Evolutionary conservation across 2,797 vertebrate species (phyloP).

Genomic region (Micromesistius poutassou): DNA sequence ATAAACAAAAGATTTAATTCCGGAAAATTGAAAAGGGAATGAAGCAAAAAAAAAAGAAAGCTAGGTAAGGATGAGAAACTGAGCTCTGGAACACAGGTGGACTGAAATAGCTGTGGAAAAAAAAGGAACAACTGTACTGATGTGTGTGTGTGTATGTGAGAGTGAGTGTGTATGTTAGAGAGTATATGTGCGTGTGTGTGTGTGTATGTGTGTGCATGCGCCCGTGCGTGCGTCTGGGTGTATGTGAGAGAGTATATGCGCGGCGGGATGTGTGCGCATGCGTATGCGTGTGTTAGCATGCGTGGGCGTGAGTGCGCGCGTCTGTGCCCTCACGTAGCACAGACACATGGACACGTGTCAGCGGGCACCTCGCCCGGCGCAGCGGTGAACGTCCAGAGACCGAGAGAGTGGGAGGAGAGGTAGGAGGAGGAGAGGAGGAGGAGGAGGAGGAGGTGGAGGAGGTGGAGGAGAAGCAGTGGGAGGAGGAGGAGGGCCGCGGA

Average conservation of each 20-base stretch:
- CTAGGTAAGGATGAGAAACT: conserved; percentile 11
- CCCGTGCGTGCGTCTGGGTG: conserved; percentile 26
- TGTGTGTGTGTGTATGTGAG: conserved; percentile 3
- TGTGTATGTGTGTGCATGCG: conserved; percentile 27
- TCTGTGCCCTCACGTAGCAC: background rate
- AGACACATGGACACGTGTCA: background rate
- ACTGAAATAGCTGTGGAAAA: no score
- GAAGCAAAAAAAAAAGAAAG: conserved; percentile 5
- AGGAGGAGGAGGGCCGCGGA: conserved; percentile 26
- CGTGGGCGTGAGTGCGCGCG: background rate
- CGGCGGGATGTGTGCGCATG: no score
- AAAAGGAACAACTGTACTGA: background rate
- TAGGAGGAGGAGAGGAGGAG: conserved; percentile 60
- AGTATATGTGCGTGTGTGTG: no score
- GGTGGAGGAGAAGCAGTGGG: no score
- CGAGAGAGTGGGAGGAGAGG: conserved; percentile 45
- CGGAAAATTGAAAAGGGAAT: conserved; percentile 24
- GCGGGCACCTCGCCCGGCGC: conserved; percentile 50
- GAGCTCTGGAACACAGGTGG: background rate
- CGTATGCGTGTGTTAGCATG: conserved; percentile 20
- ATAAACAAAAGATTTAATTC: background rate
- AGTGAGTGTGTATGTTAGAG: conserved; percentile 28
- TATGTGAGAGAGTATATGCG: no score
- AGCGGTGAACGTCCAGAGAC: conserved; percentile 56
- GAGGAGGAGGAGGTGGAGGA: conserved; percentile 66